Evolutionary conservation across 2,888 invertebrate genomes (phyloP), one percentile per base, ranked within the genome.

Genomic region (Polymixis lichenea): DNA sequence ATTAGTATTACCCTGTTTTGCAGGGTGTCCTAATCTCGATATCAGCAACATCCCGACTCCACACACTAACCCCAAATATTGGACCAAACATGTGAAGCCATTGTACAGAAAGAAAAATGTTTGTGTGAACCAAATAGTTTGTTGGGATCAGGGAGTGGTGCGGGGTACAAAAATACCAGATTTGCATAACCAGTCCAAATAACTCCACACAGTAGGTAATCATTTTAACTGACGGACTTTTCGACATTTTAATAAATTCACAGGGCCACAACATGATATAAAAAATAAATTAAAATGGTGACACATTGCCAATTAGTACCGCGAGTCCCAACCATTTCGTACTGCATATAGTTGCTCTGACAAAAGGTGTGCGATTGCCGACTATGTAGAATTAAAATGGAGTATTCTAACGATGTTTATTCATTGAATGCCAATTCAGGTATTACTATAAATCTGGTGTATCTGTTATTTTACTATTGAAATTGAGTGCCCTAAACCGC

Each of bases 1-100:
- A 86, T 82, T 83, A 83, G 80, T 71, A 32, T 65, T 72, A 77
- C 66, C 82, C 78, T 79, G 76, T 78, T 65, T 60, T 55, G 32
- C 66, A 80, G 77, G 84, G 86, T 77, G 66, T 72, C 75, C 86
- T 79, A 79, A 83, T 71, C 66, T 83, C 72, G 74, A 72, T 56
- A 71, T 64, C 53, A 58, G 64, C 22, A 28, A 60, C 32, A 67
- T 38, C 38, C 28, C 55, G 25, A 38, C 38, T 25, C 60, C 62
- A 55, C 51, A 38, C 46, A 72, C 58, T 64, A 58, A 49, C 46
- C 56, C 43, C 28, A 58, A 66, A 46, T 62, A 46, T 55, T 76
- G 56, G 17, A 51, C 13, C 56, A 76, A 76, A 28, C 68, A 56
- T 58, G 32, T 43, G 32, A 15, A 22, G 22, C 3, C 17, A 58